Conservation (phyloP, 2,797 vertebrate species). For the Alectoris magna region DNA sequence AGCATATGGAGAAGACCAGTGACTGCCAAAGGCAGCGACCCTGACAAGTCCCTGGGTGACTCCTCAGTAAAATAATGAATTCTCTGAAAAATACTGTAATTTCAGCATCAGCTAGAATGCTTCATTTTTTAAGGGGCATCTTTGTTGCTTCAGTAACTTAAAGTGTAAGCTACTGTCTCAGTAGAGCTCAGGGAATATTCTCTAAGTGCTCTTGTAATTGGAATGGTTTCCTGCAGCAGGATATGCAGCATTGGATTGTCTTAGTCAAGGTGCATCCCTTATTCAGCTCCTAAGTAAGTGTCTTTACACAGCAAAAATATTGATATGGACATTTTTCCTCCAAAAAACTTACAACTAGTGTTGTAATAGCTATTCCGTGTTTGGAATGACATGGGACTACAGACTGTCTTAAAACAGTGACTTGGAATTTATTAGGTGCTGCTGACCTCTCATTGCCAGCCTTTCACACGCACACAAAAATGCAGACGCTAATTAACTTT, state of each 20-base stretch:
- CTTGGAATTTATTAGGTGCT: neutral
- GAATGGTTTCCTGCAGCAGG: neutral
- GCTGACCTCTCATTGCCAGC: neutral
- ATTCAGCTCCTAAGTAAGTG: neutral
- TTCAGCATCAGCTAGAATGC: neutral
- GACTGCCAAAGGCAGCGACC: neutral
- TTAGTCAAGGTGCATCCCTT: neutral
- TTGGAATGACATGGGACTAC: neutral
- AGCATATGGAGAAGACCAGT: neutral
- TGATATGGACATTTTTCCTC: neutral
- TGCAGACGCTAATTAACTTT: neutral
- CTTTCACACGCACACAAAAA: neutral
- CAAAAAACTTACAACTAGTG: neutral
- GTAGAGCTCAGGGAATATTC: neutral
- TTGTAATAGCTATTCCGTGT: neutral
- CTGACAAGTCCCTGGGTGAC: neutral
- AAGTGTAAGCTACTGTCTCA: neutral
- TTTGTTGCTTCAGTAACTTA: neutral
- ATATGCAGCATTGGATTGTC: rapidly evolving
- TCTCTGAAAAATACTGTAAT: neutral
- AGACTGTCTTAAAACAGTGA: neutral
- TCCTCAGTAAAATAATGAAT: neutral
- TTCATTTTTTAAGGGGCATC: neutral
- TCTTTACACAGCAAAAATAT: neutral
- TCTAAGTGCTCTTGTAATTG: neutral